Evolutionary conservation across 2,113 vertebrate genomes (phyloP), one percentile per base, ranked within the genome.

Genomic region (Oncorhynchus mykiss): DNA sequence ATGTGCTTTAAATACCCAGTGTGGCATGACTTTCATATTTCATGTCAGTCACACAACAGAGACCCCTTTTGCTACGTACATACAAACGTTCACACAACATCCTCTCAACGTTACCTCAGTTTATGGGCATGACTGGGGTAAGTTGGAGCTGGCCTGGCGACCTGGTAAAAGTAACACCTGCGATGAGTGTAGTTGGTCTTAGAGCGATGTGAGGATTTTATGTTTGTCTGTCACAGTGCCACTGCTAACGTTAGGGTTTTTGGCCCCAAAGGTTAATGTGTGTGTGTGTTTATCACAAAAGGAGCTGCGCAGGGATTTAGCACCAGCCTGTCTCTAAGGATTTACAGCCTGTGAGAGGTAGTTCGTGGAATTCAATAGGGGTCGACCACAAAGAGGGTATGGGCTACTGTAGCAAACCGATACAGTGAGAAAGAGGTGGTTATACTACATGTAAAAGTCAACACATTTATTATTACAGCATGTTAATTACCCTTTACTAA

Each of bases 181-280:
- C 18, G 12, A 67, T 31, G 65, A 16, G 5, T 67, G 27, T 67
- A 29, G 31, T 67, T 67, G 27, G 27, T 13, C 27, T 16, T 20
- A 20, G 20, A 14, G 54, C 18, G 13, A 2, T 27, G 16, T 29
- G 14, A 67, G 65, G 65, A 31, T 67, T 24, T 31, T 67, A 13
- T 67, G 27, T 14, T 27, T 14, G 16, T 31, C 27, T 29, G 27
- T 67, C 27, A 1, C 24, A 2, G 27, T 2, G 14, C 65, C 65
- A 67, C 65, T 6, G 60, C n/a, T 64, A 45, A 45, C 39, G 18
- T 2, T 57, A 57, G 54, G 6, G 54, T 57, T 45, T 12, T 57
- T 57, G 65, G 65, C 65, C 27, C 31, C 65, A 67, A 67, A 67
- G 27, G 27, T 67, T 5, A 31, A 65, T 67, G 27, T 67, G 34